phyloP scores from a whole-genome alignment of 1,140 invertebrate species.

The Schlechtendalia chinensis region DNA sequence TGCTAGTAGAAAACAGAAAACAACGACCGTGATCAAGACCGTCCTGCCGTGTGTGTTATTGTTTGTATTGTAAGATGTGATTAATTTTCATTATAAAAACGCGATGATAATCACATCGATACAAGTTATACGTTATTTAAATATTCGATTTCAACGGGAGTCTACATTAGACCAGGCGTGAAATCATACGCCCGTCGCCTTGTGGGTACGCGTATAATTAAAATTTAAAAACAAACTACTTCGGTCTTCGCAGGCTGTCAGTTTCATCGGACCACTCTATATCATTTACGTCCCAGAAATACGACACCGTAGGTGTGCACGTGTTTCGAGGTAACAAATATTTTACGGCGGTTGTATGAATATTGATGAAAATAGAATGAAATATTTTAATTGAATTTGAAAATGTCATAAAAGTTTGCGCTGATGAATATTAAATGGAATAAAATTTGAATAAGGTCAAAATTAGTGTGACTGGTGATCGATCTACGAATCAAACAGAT shows the following conservation, averaged over 20 bases:
- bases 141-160: neutral
- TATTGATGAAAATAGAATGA: no score
- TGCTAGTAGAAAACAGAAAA: no score
- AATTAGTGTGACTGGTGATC: no score
- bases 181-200: neutral
- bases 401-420: no score
- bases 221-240: no score
- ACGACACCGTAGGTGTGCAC: neutral
- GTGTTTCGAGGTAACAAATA: neutral
- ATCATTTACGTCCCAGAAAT: constrained; percentile 2
- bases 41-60: neutral
- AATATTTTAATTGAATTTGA: no score
- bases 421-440: no score
- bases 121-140: neutral
- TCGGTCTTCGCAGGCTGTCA: neutral
- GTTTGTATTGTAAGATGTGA: neutral
- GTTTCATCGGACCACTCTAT: neutral
- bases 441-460: neutral
- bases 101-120: neutral
- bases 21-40: neutral
- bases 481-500: no score
- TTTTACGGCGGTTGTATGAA: no score
- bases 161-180: neutral
- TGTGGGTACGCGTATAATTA: no score
- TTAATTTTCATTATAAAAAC: neutral